phyloP scores from a whole-genome alignment of 1,140 invertebrate species.

The Drosophila sucinea region DNA sequence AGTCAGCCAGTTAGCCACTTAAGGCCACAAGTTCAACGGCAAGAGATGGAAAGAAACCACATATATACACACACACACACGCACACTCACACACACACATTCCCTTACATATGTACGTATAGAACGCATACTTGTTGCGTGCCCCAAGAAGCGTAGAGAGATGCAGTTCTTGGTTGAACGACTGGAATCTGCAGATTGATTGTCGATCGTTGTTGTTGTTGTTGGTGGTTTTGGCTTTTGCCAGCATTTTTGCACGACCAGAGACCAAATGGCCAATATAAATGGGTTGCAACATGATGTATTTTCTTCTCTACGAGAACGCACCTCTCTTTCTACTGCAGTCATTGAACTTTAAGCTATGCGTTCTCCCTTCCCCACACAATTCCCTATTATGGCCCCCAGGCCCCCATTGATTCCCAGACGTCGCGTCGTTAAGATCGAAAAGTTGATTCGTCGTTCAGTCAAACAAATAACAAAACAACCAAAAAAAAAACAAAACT shows the following conservation, averaged over 20 bases:
- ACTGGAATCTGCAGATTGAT: conserved; percentile 75
- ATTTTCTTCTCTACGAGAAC: conserved; percentile 62
- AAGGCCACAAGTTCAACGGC: conserved; percentile 70
- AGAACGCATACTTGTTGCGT: conserved; percentile 61
- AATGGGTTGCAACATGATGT: conserved; percentile 50
- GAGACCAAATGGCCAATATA: conserved; percentile 56
- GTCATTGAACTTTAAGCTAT: conserved; percentile 81
- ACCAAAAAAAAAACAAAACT: conserved; percentile 25
- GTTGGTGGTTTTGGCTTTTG: conserved; percentile 25
- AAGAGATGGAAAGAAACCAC: conserved; percentile 9
- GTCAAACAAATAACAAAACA: conserved; percentile 40
- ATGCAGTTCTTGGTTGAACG: conserved; percentile 17
- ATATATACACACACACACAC: conserved; percentile 22
- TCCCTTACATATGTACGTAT: background rate
- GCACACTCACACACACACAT: background rate
- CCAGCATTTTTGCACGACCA: conserved; percentile 66
- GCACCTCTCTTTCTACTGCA: conserved; percentile 57
- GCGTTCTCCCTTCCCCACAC: conserved; percentile 38
- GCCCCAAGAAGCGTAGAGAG: conserved; percentile 36
- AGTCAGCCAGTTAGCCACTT: conserved; percentile 42
- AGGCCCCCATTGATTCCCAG: conserved; percentile 25
- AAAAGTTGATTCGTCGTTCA: conserved; percentile 49
- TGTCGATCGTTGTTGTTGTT: conserved; percentile 59
- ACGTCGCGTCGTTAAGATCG: conserved; percentile 36
- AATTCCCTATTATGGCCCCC: conserved; percentile 28